These are phyloP conservation scores for Megalonaias nervosa DNA, from an alignment of 1,140 invertebrate genomes.

Conservation along the genomic window DNA sequence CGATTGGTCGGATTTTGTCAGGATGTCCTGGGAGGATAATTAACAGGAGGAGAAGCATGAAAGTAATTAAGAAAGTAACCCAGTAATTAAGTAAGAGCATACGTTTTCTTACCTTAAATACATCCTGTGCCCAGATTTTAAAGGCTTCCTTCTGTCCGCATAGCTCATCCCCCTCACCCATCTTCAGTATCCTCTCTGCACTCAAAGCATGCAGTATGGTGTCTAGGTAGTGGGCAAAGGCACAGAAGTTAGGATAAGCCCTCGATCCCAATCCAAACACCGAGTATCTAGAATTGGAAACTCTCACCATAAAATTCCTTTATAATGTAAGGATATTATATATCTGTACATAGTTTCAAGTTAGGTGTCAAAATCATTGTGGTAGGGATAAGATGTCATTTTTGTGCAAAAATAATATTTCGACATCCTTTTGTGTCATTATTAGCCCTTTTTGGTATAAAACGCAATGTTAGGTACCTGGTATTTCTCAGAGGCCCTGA, in stretches of 20 bases:
- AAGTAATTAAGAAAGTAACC: no score
- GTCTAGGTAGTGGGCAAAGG: constrained; percentile 95
- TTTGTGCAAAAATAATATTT: neutral
- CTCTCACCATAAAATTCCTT: neutral
- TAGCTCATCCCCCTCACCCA: constrained; percentile 93
- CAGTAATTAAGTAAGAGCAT: no score
- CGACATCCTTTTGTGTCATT: neutral
- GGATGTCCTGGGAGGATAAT: no score
- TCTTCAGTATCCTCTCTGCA: constrained; percentile 92
- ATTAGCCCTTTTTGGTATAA: neutral
- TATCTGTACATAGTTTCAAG: neutral
- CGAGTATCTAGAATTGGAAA: constrained; percentile 81
- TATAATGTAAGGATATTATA: no score
- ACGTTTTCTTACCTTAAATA: constrained; percentile 82
- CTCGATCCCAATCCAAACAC: constrained; percentile 96
- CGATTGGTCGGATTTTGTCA: no score
- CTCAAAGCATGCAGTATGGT: constrained; percentile 91
- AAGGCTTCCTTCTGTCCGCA: constrained; percentile 97
- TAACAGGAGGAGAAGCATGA: no score
- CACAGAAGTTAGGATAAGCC: constrained; percentile 97
- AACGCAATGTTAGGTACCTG: constrained; percentile 32
- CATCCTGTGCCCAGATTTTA: constrained; percentile 90
- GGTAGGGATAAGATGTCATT: neutral
- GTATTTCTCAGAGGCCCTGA: constrained; percentile 60
- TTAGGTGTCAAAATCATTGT: neutral